phyloP scores from a whole-genome alignment of 64 coral and sea anemone genomes.

The Montipora cactus region DNA sequence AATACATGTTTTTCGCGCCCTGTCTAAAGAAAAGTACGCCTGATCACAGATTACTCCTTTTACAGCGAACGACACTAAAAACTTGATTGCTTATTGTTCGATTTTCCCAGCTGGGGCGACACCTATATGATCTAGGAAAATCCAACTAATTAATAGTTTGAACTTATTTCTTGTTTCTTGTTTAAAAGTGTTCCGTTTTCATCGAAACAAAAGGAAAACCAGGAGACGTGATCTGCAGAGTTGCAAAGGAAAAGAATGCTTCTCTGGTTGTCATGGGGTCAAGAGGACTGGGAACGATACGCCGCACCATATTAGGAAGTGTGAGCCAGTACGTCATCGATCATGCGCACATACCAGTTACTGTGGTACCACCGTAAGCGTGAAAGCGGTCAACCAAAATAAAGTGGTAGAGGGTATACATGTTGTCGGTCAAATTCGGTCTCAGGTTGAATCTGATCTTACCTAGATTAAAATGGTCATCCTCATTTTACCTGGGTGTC shows the following conservation, averaged over 20 bases:
- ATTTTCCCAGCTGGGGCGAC: too few species aligned
- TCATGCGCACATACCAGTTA: slow-evolving; percentile 59
- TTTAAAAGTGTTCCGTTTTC: slow-evolving; percentile 48
- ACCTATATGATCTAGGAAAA: too few species aligned
- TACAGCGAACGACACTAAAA: too few species aligned
- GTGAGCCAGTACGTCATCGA: slow-evolving; percentile 63
- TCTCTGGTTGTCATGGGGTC: slow-evolving; percentile 53
- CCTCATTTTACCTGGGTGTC: too few species aligned
- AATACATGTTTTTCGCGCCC: too few species aligned
- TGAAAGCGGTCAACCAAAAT: background rate
- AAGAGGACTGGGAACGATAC: slow-evolving; percentile 63
- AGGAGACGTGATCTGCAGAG: slow-evolving; percentile 55
- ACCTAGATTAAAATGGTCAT: too few species aligned
- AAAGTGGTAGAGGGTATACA: too few species aligned
- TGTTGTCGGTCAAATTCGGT: too few species aligned
- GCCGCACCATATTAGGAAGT: slow-evolving; percentile 69
- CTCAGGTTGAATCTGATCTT: too few species aligned
- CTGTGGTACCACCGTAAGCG: slow-evolving; percentile 41
- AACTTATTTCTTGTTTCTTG: background rate
- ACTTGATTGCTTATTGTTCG: too few species aligned
- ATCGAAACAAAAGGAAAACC: slow-evolving; percentile 53
- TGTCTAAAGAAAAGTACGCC: too few species aligned
- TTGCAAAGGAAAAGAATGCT: slow-evolving; percentile 56
- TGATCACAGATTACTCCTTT: too few species aligned
- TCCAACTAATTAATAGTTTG: background rate